These are phyloP conservation scores for Micrasema minimum DNA, from an alignment of 1,140 invertebrate genomes.

Conservation along the genomic window DNA sequence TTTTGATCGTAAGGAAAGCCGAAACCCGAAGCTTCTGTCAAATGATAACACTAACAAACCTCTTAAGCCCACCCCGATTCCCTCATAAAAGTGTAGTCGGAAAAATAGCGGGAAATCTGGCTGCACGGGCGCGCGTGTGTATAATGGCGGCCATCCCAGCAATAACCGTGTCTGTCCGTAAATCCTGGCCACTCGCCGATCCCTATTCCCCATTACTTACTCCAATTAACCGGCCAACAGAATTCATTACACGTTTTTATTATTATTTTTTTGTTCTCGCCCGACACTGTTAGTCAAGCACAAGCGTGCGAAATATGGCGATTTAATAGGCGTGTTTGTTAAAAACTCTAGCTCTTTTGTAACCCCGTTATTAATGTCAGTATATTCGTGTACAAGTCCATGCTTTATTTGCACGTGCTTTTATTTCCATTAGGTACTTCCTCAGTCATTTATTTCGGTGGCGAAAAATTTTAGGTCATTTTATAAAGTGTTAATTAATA, in stretches of 20 bases:
- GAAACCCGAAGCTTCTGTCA: too few species aligned
- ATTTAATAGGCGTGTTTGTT: background rate
- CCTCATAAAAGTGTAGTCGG: constrained; percentile 37
- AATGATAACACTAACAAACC: constrained; percentile 9
- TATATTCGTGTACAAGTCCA: too few species aligned
- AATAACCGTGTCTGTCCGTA: constrained; percentile 53
- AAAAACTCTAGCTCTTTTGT: background rate
- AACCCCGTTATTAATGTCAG: too few species aligned
- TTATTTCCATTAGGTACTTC: too few species aligned
- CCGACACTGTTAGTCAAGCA: constrained; percentile 6
- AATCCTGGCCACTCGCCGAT: constrained; percentile 41
- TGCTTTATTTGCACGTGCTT: too few species aligned
- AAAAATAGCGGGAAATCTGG: constrained; percentile 46
- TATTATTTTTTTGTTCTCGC: constrained; percentile 40
- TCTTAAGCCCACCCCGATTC: constrained; percentile 1
- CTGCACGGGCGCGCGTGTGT: constrained; percentile 39
- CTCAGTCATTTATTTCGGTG: too few species aligned
- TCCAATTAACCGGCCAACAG: constrained; percentile 38
- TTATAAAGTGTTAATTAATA: too few species aligned
- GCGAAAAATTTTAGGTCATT: too few species aligned
- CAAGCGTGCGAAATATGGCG: constrained; percentile 11
- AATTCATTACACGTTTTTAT: constrained; percentile 40
- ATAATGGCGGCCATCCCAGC: constrained; percentile 51
- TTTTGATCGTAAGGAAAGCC: too few species aligned
- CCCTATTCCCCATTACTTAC: constrained; percentile 38